phyloP scores from a whole-genome alignment of 2,888 invertebrate species.

The Ptychoptera contaminata region DNA sequence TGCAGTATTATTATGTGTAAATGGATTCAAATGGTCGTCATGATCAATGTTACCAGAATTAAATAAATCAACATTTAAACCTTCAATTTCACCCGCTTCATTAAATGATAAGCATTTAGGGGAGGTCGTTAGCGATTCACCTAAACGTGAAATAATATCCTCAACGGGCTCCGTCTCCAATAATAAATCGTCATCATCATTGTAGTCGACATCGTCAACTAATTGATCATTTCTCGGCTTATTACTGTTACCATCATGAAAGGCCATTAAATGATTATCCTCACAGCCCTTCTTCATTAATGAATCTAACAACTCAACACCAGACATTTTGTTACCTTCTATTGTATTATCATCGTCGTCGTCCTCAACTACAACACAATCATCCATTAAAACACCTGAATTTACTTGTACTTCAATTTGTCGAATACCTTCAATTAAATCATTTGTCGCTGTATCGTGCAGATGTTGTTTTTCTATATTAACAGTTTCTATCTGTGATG shows the following conservation, averaged over 20 bases:
- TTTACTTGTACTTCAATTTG: slow-evolving; percentile 3
- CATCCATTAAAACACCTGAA: slow-evolving; percentile 9
- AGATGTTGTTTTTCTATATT: too few species aligned
- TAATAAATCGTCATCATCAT: slow-evolving; percentile 34
- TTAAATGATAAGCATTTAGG: slow-evolving; percentile 29
- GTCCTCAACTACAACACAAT: slow-evolving; percentile 16
- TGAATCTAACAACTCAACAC: slow-evolving; percentile 38
- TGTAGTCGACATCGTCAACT: slow-evolving; percentile 32
- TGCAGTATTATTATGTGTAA: not conserved
- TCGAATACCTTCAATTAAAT: slow-evolving; percentile 7
- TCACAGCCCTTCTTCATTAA: slow-evolving; percentile 45
- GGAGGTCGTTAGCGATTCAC: slow-evolving; percentile 38
- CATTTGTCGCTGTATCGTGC: not conserved
- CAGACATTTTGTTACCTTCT: slow-evolving; percentile 31
- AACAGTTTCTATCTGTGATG: too few species aligned
- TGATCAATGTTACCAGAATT: slow-evolving; percentile 12
- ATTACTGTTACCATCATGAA: slow-evolving; percentile 33
- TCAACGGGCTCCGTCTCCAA: slow-evolving; percentile 34
- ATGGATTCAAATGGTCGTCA: not conserved
- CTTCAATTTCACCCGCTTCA: slow-evolving; percentile 29
- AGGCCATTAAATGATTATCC: slow-evolving; percentile 36
- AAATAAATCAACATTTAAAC: slow-evolving; percentile 25
- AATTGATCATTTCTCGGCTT: slow-evolving; percentile 15
- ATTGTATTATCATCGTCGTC: slow-evolving; percentile 19
- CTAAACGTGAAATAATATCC: slow-evolving; percentile 46